Evolutionary conservation across 2,113 vertebrate species (phyloP).

Genomic region (Nycticebus coucang): DNA sequence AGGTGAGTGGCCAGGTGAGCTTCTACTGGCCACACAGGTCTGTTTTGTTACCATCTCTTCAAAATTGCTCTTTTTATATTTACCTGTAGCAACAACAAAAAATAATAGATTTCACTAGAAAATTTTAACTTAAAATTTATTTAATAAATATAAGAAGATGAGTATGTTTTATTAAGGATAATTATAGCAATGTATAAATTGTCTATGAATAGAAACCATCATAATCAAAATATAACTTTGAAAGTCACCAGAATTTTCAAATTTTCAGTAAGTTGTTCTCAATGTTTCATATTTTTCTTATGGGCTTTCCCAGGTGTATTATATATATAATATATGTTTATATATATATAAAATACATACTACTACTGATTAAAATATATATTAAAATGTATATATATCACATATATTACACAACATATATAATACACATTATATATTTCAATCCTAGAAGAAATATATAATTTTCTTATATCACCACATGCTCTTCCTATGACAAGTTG

Average conservation of each 20-base stretch:
- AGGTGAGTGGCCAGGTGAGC: background rate
- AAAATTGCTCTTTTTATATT: background rate
- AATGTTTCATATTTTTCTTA: background rate
- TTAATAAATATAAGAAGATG: background rate
- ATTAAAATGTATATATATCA: background rate
- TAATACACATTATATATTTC: background rate
- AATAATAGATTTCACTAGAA: background rate
- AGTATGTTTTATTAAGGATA: background rate
- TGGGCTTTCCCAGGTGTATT: background rate
- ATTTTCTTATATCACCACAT: background rate
- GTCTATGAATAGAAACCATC: background rate
- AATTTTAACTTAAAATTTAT: background rate
- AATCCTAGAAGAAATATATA: background rate
- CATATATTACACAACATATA: no score
- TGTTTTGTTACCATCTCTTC: background rate
- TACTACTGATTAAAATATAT: no score
- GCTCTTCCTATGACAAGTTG: background rate
- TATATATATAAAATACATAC: background rate
- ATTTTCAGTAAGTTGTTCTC: background rate
- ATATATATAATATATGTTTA: background rate
- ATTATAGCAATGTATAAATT: background rate
- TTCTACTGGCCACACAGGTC: background rate
- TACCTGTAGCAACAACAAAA: background rate
- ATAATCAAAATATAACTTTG: background rate
- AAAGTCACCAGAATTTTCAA: background rate